Evolutionary conservation across 2,888 invertebrate genomes (phyloP).

Genomic region (Mesoligia furuncula): DNA sequence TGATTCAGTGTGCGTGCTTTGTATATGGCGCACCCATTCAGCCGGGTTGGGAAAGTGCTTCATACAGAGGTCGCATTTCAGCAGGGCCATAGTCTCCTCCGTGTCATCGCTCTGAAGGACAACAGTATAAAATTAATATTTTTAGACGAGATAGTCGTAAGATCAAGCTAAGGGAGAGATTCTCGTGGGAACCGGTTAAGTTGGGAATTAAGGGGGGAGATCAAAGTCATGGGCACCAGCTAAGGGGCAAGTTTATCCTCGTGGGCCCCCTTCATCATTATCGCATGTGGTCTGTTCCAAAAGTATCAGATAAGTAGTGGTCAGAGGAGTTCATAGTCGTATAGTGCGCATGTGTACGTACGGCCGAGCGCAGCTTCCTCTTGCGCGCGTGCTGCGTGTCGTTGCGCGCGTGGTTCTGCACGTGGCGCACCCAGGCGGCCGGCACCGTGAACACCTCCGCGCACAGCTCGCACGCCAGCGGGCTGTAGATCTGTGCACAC

Average conservation of each 20-base stretch:
- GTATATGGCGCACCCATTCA: conserved; percentile 97
- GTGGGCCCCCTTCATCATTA: not conserved
- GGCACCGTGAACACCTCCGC: conserved; percentile 95
- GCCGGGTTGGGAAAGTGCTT: conserved; percentile 94
- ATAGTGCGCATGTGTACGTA: conserved; percentile 69
- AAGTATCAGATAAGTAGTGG: not conserved
- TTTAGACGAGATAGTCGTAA: not conserved
- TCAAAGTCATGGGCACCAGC: not conserved
- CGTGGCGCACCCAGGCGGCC: conserved; percentile 95
- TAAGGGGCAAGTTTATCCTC: not conserved
- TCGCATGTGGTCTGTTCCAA: not conserved
- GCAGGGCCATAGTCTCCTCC: conserved; percentile 93
- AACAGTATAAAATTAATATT: conserved; percentile 1
- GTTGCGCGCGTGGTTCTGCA: conserved; percentile 94
- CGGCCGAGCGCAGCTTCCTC: conserved; percentile 89
- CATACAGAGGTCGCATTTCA: conserved; percentile 94
- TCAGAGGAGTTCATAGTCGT: no score
- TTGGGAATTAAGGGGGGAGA: not conserved
- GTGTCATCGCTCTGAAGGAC: conserved; percentile 91
- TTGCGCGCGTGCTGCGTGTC: conserved; percentile 90
- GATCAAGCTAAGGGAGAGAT: not conserved
- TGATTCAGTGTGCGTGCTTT: conserved; percentile 95
- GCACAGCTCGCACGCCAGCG: conserved; percentile 95
- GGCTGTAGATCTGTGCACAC: conserved; percentile 91
- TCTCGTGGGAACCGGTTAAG: not conserved